These are phyloP conservation scores for Hiodon alosoides DNA, from an alignment of 2,113 vertebrate species.

Conservation along the genomic window DNA sequence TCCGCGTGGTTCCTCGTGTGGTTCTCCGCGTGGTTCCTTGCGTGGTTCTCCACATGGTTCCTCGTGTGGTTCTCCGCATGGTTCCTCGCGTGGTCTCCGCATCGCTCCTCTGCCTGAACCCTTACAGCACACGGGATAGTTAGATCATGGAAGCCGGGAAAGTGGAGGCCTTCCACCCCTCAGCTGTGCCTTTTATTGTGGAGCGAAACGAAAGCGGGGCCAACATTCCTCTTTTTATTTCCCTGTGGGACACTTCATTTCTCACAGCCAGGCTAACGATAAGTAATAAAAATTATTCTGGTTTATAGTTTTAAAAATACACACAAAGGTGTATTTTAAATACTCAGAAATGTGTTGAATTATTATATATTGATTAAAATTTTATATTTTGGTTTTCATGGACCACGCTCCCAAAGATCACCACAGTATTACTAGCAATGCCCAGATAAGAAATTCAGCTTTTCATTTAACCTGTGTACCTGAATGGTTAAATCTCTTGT, in stretches of 20 bases:
- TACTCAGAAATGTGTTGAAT: conserved; percentile 45
- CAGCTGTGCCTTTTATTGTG: not conserved
- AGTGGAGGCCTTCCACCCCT: not conserved
- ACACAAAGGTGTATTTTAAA: conserved; percentile 25
- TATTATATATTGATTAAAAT: not conserved
- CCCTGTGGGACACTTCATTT: conserved; percentile 60
- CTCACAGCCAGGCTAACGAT: conserved; percentile 48
- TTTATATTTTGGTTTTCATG: not conserved
- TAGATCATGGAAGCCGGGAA: no score
- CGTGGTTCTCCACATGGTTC: no score
- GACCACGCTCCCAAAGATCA: not conserved
- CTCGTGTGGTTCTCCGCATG: no score
- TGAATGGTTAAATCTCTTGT: no score
- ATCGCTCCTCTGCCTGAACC: no score
- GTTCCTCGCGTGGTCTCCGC: no score
- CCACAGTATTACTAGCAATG: no score
- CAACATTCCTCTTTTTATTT: conserved; percentile 61
- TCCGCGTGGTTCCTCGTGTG: no score
- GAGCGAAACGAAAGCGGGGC: conserved; percentile 46
- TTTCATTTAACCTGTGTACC: no score
- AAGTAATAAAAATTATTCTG: conserved; percentile 45
- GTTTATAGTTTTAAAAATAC: conserved; percentile 50
- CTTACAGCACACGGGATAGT: no score
- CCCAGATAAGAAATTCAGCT: no score
- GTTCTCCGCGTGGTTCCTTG: no score